A percentile compares a stretch with the other conserved stretches of the same genome.
Evolutionary conservation across 2,888 invertebrate genomes (phyloP).

Genomic region (Pristionchus japonicus): DNA sequence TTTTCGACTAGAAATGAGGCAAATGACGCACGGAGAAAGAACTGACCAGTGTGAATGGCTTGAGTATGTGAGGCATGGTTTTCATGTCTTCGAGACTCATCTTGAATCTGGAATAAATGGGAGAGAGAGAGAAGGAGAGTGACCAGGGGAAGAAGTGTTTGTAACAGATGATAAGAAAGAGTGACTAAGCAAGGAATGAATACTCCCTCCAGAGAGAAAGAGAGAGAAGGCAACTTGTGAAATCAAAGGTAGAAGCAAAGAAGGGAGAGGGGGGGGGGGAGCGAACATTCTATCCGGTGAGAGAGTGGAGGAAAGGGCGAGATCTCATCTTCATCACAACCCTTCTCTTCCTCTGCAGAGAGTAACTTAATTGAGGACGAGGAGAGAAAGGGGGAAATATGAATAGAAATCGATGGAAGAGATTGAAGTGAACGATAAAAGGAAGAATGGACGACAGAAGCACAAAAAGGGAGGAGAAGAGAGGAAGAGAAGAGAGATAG

Average conservation of each 20-base stretch:
- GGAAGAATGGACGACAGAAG: constrained; percentile 8
- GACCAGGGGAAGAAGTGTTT: not conserved
- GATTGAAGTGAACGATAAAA: constrained; percentile 32
- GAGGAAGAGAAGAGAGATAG: not conserved
- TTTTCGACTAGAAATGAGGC: too few species aligned
- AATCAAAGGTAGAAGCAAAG: not conserved
- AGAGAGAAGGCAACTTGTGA: not conserved
- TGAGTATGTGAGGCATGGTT: constrained; percentile 44
- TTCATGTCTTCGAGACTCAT: constrained; percentile 48
- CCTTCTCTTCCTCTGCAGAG: not conserved
- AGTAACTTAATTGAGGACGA: not conserved
- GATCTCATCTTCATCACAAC: too few species aligned
- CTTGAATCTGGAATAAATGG: not conserved
- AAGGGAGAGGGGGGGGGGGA: too few species aligned
- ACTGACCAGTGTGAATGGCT: constrained; percentile 45
- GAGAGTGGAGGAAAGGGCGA: constrained; percentile 1
- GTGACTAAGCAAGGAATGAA: not conserved
- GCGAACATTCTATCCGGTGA: not conserved
- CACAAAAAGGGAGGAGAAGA: not conserved
- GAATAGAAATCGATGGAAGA: constrained; percentile 21
- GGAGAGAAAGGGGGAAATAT: not conserved
- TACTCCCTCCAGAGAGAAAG: not conserved
- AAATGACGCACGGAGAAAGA: not conserved
- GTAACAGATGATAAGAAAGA: not conserved
- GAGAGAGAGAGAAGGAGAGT: constrained; percentile 1